Evolutionary conservation across 2,113 vertebrate species (phyloP).

Genomic region (Actenoides lindsayi): DNA sequence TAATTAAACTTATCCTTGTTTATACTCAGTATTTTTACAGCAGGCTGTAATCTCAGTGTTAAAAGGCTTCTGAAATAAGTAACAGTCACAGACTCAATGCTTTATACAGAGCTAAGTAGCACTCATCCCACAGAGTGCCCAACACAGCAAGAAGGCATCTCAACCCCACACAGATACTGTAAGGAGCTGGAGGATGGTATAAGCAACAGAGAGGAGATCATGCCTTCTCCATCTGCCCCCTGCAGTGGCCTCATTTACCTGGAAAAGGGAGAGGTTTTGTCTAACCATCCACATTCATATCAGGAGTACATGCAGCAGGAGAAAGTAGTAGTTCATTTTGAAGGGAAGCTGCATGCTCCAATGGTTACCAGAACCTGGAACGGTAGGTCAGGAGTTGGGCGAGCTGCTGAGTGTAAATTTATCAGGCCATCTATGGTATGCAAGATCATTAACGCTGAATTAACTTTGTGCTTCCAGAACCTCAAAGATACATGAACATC

Average conservation of each 20-base stretch:
- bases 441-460: neutral
- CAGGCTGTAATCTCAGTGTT: neutral
- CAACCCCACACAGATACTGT: rapidly evolving
- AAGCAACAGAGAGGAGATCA: neutral
- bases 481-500: neutral
- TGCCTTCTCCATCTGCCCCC: neutral
- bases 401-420: neutral
- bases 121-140: neutral
- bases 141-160: neutral
- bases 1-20: neutral
- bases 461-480: neutral
- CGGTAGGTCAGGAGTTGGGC: neutral
- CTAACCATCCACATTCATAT: neutral
- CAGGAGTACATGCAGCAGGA: neutral
- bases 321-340: neutral
- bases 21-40: neutral
- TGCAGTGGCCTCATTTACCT: neutral
- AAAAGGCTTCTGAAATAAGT: neutral
- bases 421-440: neutral
- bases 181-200: neutral
- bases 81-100: neutral
- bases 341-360: neutral
- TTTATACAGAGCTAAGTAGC: neutral
- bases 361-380: neutral
- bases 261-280: neutral